Conservation (phyloP, 2,888 invertebrate species). For the Diaprepes abbreviatus region DNA sequence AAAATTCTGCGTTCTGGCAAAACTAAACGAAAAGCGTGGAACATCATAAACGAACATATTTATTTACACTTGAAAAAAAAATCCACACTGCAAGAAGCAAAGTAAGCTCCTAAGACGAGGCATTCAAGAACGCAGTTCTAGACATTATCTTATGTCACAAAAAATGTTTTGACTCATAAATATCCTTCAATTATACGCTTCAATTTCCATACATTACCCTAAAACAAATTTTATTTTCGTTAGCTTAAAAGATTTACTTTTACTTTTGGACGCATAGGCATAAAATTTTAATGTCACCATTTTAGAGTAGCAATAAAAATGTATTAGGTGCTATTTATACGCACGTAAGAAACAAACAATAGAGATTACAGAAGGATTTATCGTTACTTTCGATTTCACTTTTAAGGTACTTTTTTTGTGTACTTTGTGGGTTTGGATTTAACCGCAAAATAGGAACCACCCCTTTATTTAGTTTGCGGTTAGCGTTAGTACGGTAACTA, state of each 20-base stretch:
- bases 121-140: neutral
- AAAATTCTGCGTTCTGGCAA: no score
- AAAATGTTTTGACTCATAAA: conserved; percentile 54
- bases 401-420: conserved; percentile 59
- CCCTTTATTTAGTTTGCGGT: conserved; percentile 53
- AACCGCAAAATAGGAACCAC: conserved; percentile 55
- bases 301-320: conserved; percentile 54
- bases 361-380: conserved; percentile 31
- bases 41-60: no score
- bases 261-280: conserved; percentile 46
- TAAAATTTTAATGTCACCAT: conserved; percentile 48
- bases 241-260: conserved; percentile 45
- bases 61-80: no score
- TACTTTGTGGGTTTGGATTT: conserved; percentile 57
- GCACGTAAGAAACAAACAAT: conserved; percentile 40
- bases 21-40: no score
- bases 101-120: no score
- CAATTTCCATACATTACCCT: conserved; percentile 59
- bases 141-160: conserved; percentile 10
- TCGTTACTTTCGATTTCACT: conserved; percentile 60
- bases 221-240: conserved; percentile 48
- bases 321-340: conserved; percentile 39
- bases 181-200: conserved; percentile 52
- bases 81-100: no score
- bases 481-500: conserved; percentile 20